Evolutionary conservation across 1,140 invertebrate species (phyloP).

Genomic region (Penaeus vannamei): DNA sequence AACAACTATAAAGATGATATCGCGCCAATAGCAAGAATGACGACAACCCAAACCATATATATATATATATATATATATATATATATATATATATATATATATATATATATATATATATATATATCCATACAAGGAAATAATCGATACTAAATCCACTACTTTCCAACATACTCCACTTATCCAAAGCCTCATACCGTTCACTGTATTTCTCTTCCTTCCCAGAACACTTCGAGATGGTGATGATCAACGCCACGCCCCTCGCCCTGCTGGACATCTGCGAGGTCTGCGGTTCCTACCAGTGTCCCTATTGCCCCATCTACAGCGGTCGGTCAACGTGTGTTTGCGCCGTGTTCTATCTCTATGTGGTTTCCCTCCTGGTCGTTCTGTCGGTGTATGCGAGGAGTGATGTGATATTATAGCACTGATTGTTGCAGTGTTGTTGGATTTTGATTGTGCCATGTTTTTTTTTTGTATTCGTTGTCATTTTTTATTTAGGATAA

Average conservation of each 20-base stretch:
- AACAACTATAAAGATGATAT: neutral
- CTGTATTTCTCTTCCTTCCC: constrained; percentile 50
- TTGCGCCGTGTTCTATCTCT: neutral
- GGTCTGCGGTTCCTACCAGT: constrained; percentile 79
- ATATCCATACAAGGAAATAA: neutral
- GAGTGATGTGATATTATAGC: no score
- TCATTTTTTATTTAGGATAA: no score
- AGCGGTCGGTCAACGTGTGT: constrained; percentile 66
- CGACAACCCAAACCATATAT: neutral
- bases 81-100: constrained; percentile 13
- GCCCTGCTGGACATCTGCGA: constrained; percentile 78
- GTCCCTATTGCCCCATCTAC: constrained; percentile 78
- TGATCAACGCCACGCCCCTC: constrained; percentile 76
- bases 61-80: constrained; percentile 3
- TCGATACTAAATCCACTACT: neutral
- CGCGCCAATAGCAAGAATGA: neutral
- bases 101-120: neutral
- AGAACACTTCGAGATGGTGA: constrained; percentile 76
- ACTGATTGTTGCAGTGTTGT: no score
- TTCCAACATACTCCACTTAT: neutral
- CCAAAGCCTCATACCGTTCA: neutral
- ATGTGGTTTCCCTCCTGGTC: neutral
- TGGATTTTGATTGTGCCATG: no score
- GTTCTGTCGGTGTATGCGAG: constrained; percentile 1
- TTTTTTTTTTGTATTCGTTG: no score